These are phyloP conservation scores for Mustela erminea DNA, from an alignment of 2,797 vertebrate genomes.

Conservation along the genomic window DNA sequence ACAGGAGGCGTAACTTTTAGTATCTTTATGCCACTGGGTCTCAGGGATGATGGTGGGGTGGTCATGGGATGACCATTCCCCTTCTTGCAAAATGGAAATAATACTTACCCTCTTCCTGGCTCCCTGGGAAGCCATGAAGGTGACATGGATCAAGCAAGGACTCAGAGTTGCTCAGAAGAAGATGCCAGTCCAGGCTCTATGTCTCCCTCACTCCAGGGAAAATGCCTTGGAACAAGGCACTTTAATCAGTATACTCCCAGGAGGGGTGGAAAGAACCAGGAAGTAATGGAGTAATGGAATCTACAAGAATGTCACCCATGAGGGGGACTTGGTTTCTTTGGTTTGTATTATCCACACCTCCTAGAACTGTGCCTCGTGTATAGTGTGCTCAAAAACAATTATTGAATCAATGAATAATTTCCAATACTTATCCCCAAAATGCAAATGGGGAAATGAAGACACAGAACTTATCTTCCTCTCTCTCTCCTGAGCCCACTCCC, in stretches of 20 bases:
- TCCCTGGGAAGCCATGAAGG: background rate
- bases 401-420: background rate
- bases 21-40: background rate
- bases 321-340: background rate
- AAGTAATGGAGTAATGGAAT: background rate
- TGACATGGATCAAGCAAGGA: background rate
- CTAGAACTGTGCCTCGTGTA: background rate
- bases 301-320: background rate
- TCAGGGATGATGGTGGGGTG: background rate
- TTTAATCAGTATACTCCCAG: background rate
- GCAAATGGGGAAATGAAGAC: background rate
- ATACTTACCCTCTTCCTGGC: background rate
- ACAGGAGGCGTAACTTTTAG: background rate
- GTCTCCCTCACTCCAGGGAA: background rate
- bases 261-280: background rate
- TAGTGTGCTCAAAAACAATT: background rate
- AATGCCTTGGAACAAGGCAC: background rate
- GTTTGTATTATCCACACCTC: background rate
- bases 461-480: background rate
- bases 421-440: background rate
- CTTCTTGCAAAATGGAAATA: background rate
- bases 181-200: background rate
- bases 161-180: background rate
- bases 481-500: background rate
- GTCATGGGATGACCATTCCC: background rate